phyloP scores from a whole-genome alignment of 2,797 vertebrate species.

The Choloepus didactylus region DNA sequence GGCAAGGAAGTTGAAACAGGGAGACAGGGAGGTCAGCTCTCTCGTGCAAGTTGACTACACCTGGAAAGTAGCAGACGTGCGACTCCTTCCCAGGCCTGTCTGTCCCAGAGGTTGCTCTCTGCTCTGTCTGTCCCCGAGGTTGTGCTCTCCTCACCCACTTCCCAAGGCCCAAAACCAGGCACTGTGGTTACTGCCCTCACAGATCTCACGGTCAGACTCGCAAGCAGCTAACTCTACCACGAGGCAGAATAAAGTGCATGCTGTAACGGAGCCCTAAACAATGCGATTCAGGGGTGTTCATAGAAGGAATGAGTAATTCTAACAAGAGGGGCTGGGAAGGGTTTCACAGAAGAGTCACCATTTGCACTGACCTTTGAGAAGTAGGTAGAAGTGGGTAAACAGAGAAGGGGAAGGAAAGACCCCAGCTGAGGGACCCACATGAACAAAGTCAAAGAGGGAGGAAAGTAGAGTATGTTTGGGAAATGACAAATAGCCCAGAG shows the following conservation, averaged over 20 bases:
- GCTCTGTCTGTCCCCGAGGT: neutral
- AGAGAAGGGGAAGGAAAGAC: neutral
- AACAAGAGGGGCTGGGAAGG: neutral
- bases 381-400: neutral
- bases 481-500: neutral
- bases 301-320: neutral
- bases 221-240: neutral
- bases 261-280: neutral
- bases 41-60: too few species aligned
- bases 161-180: neutral
- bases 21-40: neutral
- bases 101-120: neutral
- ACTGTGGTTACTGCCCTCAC: neutral
- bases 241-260: neutral
- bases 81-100: neutral
- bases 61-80: neutral
- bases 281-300: neutral
- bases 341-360: neutral
- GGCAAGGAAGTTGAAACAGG: neutral
- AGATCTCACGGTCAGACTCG: neutral
- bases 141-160: neutral
- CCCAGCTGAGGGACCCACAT: neutral
- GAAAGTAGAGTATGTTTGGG: neutral
- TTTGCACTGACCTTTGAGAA: conserved; percentile 37
- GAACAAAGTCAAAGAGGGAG: neutral